Evolutionary conservation across 2,797 vertebrate genomes (phyloP), one percentile per base, ranked within the genome.

Genomic region (Sebastes umbrosus): DNA sequence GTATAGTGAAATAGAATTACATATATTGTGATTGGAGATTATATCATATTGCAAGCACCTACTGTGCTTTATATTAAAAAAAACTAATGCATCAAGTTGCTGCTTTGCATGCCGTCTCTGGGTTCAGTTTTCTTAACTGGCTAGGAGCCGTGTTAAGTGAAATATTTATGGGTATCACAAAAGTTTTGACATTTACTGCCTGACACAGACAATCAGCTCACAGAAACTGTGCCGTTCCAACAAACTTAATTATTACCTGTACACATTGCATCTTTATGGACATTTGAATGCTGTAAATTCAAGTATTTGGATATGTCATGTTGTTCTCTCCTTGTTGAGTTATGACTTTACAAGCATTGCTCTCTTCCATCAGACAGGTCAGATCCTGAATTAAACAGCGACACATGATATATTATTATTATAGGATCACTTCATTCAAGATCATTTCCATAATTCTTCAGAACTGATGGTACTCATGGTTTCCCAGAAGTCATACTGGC

Each of bases 101-200:
- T 58, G 36, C 55, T 69, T 67, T 14, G 13, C 6, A 36, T 70
- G 32, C 29, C 50, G 58, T 83, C 46, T 72, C 69, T 31, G n/a
- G 43, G 29, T 65, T 85, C n/a, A 34, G 27, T 75, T 79, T 16
- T 63, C 58, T 68, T 20, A 22, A 75, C 55, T 72, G 29, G 68
- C 74, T 73, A 20, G 64, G 68, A 75, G 75, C 72, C 54, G 67
- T 46, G 67, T 46, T 63, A 77, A 75, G 74, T 88, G 73, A 90
- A 82, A 85, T 55, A 43, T 93, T 92, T 88, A 93, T 67, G 88
- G 80, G 83, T 55, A 36, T 88, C 75, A 77, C 73, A 76, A 75
- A 88, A 27, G 20, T 69, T 83, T 80, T 86, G 86, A 88, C 89
- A 87, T 93, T 90, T 92, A 90, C 43, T 54, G 62, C 63, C 43